Evolutionary conservation across 2,113 vertebrate genomes (phyloP), one percentile per base, ranked within the genome.

Genomic region (Cyanocitta stelleri): DNA sequence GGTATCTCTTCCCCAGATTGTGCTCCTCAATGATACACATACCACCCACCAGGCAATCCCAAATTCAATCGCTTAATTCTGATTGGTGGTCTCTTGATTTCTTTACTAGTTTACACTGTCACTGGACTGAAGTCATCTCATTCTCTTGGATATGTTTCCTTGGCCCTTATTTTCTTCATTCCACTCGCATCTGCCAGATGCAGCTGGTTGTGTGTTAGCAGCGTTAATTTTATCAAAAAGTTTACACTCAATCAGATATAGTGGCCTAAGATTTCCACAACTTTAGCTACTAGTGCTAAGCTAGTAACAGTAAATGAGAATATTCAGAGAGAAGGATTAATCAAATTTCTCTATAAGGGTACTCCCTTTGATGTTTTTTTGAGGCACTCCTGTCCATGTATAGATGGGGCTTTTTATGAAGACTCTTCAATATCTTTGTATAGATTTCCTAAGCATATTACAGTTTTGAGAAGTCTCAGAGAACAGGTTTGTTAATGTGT

Each of bases 21-120:
- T 1, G 0, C 32, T 27, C 13, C 33, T 16, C 51, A 51, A 0
- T 72, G 41, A 37, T 11, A 74, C 5, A 9, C 1, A 0, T 78
- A 54, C 21, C 46, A 74, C 9, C 7, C 52, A 43, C 20, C 32
- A 81, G 9, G 10, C 2, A 0, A 19, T 77, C 14, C 49, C 35
- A 58, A 20, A 4, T 61, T 58, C 54, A 24, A 9, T 44, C 46
- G 10, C 18, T 30, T 66, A 55, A 49, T 66, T 90, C n/a, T 72
- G 21, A 1, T 21, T 7, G 0, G 7, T 32, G 4, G 12, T 63
- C 44, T 83, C 62, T 72, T 76, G 29, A 59, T 63, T 85, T 71
- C 56, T 39, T 39, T 58, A 33, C 1, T 80, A 8, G 10, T 26
- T 85, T 90, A 29, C 19, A n/a, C 41, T 54, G 30, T 69, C 16